Evolutionary conservation across 2,113 vertebrate species (phyloP).

Genomic region (Crocuta crocuta): DNA sequence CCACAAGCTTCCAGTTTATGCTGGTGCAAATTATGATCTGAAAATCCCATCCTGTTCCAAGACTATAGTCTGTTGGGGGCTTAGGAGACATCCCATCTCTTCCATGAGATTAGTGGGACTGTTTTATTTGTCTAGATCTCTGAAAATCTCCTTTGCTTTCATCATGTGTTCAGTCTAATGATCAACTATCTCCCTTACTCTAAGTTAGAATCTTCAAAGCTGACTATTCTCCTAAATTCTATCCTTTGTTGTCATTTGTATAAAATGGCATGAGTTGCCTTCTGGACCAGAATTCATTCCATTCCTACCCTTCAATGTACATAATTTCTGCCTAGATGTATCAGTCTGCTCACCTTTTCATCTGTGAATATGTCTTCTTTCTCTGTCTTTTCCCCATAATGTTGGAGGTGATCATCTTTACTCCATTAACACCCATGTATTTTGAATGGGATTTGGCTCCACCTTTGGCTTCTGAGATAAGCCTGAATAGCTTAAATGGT

Average conservation of each 20-base stretch:
- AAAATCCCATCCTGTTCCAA: background rate
- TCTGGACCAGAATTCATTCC: background rate
- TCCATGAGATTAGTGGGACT: background rate
- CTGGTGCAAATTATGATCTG: background rate
- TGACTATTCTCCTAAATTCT: background rate
- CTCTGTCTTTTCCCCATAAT: background rate
- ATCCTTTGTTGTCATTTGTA: background rate
- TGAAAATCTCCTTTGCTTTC: background rate
- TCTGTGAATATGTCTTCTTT: background rate
- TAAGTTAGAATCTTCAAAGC: background rate
- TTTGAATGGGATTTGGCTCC: background rate
- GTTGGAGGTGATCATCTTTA: background rate
- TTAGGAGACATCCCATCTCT: background rate
- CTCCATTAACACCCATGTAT: background rate
- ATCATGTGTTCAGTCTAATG: background rate
- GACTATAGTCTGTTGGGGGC: background rate
- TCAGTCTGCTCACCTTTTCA: background rate
- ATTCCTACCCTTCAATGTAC: accelerated
- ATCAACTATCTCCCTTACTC: background rate
- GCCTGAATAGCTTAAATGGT: background rate
- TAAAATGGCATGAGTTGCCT: background rate
- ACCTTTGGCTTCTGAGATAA: background rate
- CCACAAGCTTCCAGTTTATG: background rate
- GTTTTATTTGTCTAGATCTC: background rate
- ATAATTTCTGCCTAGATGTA: background rate